Evolutionary conservation across 2,113 vertebrate species (phyloP).

Genomic region (Tupaia tana): DNA sequence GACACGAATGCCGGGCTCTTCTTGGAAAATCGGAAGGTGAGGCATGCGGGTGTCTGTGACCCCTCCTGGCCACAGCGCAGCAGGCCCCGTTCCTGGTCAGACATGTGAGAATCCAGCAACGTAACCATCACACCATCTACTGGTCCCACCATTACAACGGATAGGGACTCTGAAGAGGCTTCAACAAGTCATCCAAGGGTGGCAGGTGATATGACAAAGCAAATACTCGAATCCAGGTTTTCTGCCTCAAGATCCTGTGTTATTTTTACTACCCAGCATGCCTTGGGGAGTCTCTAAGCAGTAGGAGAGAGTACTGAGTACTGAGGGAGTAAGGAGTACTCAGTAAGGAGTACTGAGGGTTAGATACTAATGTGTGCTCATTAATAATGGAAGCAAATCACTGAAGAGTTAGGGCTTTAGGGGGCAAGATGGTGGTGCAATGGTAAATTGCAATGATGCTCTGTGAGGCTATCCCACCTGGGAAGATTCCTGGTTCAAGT

Average conservation of each 20-base stretch:
- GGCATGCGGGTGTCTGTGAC: accelerated
- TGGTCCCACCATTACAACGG: too few species aligned
- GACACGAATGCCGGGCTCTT: background rate
- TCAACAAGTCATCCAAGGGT: background rate
- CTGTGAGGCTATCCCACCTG: too few species aligned
- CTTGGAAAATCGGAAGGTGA: background rate
- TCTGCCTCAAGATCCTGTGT: background rate
- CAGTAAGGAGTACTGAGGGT: background rate
- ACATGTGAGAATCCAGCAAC: too few species aligned
- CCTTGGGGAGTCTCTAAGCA: background rate
- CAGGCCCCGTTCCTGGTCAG: background rate
- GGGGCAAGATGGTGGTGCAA: too few species aligned
- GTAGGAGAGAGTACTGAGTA: too few species aligned
- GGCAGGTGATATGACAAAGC: background rate
- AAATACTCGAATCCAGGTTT: background rate
- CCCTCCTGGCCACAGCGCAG: background rate
- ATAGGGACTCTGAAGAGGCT: background rate
- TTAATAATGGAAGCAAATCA: background rate
- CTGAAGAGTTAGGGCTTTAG: background rate
- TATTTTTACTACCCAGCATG: background rate
- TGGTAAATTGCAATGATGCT: too few species aligned
- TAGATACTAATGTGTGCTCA: background rate
- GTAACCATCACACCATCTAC: too few species aligned
- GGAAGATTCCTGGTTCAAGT: too few species aligned
- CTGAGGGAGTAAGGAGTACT: too few species aligned